Percentiles rank a stretch among this genome's conserved stretches.
Conservation (phyloP, 2,888 invertebrate genomes). For the Ctenicera cuprea region DNA sequence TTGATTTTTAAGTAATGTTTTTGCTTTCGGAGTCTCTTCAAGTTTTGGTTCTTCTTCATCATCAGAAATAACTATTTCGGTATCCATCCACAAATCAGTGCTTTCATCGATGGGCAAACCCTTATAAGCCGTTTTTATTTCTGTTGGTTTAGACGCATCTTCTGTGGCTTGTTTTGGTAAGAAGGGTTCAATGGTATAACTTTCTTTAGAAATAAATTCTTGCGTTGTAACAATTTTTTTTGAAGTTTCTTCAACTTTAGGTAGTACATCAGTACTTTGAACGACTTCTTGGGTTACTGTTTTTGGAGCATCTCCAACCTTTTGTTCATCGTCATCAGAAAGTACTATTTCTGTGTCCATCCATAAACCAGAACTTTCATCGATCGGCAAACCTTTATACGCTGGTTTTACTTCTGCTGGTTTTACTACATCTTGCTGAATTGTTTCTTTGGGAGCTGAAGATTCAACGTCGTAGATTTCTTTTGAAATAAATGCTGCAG, state of each 20-base stretch:
- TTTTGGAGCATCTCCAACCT: background rate
- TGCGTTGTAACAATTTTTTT: background rate
- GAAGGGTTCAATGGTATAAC: background rate
- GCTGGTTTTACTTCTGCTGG: slow-evolving; percentile 21
- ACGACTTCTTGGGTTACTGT: background rate
- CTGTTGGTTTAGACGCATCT: background rate
- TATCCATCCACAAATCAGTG: slow-evolving; percentile 43
- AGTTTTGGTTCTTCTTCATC: slow-evolving; percentile 26
- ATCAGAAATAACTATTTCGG: slow-evolving; percentile 41
- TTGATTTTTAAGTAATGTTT: no score
- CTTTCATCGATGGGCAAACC: slow-evolving; percentile 45
- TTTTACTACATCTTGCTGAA: background rate
- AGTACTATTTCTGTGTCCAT: slow-evolving; percentile 50
- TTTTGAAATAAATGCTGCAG: background rate
- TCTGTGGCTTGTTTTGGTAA: no score
- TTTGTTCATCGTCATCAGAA: slow-evolving; percentile 38
- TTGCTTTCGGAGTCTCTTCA: no score
- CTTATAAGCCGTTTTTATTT: slow-evolving; percentile 29
- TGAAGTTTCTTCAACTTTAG: background rate
- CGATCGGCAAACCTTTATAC: slow-evolving; percentile 57
- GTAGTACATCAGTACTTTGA: background rate
- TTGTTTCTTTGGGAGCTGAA: slow-evolving; percentile 6
- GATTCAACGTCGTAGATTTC: slow-evolving; percentile 2
- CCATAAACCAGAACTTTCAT: slow-evolving; percentile 45
- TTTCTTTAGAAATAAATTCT: background rate